Evolutionary conservation across 1,140 invertebrate species (phyloP).

Genomic region (Drosophila eugracilis): DNA sequence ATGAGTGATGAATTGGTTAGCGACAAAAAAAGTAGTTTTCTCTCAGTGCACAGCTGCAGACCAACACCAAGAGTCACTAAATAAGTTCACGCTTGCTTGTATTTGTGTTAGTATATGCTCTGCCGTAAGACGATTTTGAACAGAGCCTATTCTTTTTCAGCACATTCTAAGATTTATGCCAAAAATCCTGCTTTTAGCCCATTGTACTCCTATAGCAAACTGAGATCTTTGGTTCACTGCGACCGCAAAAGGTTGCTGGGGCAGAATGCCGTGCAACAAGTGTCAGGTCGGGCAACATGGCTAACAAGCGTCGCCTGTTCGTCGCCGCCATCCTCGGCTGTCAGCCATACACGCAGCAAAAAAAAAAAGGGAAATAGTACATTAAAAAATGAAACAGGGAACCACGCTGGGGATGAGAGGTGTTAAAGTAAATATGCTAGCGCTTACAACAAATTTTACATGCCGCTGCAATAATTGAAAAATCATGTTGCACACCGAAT

Average conservation of each 20-base stretch:
- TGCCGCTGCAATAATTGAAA: slow-evolving; percentile 71
- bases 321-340: slow-evolving; percentile 40
- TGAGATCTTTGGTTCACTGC: slow-evolving; percentile 33
- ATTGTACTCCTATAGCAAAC: not conserved
- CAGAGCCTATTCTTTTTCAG: too few species aligned
- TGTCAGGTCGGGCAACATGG: slow-evolving; percentile 64
- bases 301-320: slow-evolving; percentile 66
- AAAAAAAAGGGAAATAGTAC: slow-evolving; percentile 7
- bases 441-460: slow-evolving; percentile 70
- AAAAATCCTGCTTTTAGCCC: not conserved
- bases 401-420: slow-evolving; percentile 33
- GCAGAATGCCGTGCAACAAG: slow-evolving; percentile 75
- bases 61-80: too few species aligned
- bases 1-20: too few species aligned
- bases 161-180: not conserved
- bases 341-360: slow-evolving; percentile 56
- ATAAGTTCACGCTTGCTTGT: too few species aligned
- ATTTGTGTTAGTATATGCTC: too few species aligned
- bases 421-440: slow-evolving; percentile 73
- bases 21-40: too few species aligned
- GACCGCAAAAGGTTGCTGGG: slow-evolving; percentile 69
- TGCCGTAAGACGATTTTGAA: too few species aligned
- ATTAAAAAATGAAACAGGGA: not conserved
- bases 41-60: too few species aligned
- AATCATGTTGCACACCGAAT: slow-evolving; percentile 69